These are phyloP conservation scores for Zhengitettix transpicula DNA, from an alignment of 2,888 invertebrate genomes.

Conservation along the genomic window DNA sequence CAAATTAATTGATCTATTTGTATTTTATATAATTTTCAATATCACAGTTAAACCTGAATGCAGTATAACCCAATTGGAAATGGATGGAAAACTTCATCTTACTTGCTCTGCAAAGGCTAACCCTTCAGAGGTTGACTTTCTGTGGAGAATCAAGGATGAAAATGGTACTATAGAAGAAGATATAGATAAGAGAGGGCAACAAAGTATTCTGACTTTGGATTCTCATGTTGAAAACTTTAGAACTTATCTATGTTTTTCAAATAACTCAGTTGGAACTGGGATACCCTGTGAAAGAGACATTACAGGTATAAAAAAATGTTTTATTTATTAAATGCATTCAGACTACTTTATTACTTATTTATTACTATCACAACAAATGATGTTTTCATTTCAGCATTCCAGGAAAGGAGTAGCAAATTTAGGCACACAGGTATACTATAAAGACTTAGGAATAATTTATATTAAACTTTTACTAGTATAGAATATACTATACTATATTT, in stretches of 20 bases:
- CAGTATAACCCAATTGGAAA: slow-evolving; percentile 53
- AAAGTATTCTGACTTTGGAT: slow-evolving; percentile 46
- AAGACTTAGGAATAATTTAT: not conserved
- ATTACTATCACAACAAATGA: no score
- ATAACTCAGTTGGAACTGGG: slow-evolving; percentile 60
- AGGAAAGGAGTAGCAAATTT: slow-evolving; percentile 46
- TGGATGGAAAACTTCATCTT: slow-evolving; percentile 57
- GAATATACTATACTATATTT: no score
- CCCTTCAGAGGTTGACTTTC: slow-evolving; percentile 59
- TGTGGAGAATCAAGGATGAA: slow-evolving; percentile 70
- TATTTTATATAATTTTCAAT: no score
- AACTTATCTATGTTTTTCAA: slow-evolving; percentile 71
- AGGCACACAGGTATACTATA: slow-evolving; percentile 28
- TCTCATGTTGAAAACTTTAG: slow-evolving; percentile 43
- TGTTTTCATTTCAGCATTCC: slow-evolving; percentile 21
- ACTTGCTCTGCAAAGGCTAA: slow-evolving; percentile 70
- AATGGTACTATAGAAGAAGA: slow-evolving; percentile 57
- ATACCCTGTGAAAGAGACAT: slow-evolving; percentile 34
- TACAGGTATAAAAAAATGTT: slow-evolving; percentile 23
- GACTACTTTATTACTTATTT: slow-evolving; percentile 31
- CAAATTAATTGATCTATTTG: no score
- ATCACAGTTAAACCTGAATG: slow-evolving; percentile 68
- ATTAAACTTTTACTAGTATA: no score
- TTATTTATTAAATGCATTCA: slow-evolving; percentile 24
- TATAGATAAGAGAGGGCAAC: slow-evolving; percentile 32